Conservation (phyloP, 2,888 invertebrate species). For the Hermodice carunculata region DNA sequence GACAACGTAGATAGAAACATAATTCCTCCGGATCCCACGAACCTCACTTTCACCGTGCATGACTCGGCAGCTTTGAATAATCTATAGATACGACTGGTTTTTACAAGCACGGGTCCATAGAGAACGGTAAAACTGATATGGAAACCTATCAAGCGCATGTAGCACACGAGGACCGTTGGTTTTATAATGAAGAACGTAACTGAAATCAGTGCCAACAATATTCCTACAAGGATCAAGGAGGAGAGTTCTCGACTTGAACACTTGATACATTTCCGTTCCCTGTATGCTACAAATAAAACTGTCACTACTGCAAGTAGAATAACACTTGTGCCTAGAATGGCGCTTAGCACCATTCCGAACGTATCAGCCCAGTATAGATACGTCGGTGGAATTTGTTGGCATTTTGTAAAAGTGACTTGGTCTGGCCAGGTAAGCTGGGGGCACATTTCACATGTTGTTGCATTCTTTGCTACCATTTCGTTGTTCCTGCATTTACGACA, state of each 20-base stretch:
- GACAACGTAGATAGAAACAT: no score
- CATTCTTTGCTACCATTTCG: slow-evolving; percentile 29
- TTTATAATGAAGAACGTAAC: slow-evolving; percentile 9
- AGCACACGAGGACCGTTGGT: not conserved
- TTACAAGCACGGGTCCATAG: slow-evolving; percentile 12
- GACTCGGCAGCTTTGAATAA: slow-evolving; percentile 12
- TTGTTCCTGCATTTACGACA: slow-evolving; percentile 43
- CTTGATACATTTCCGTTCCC: slow-evolving; percentile 7
- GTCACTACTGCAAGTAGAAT: slow-evolving; percentile 12
- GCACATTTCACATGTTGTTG: slow-evolving; percentile 35
- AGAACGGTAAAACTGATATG: slow-evolving; percentile 11
- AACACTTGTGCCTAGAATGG: slow-evolving; percentile 19
- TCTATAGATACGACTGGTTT: slow-evolving; percentile 5
- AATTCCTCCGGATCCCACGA: no score
- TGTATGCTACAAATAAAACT: slow-evolving; percentile 2
- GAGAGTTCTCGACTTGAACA: slow-evolving; percentile 13
- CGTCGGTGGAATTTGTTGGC: slow-evolving; percentile 20
- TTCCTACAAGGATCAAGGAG: not conserved
- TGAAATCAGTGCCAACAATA: not conserved
- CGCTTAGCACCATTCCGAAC: slow-evolving; percentile 9
- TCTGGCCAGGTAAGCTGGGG: slow-evolving; percentile 42
- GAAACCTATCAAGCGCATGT: slow-evolving; percentile 1
- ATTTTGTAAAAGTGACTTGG: slow-evolving; percentile 18
- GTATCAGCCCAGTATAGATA: slow-evolving; percentile 15
- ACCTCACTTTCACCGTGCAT: not conserved